Evolutionary conservation across 1,140 invertebrate species (phyloP).

Genomic region (Ptiloglossa arizonensis): DNA sequence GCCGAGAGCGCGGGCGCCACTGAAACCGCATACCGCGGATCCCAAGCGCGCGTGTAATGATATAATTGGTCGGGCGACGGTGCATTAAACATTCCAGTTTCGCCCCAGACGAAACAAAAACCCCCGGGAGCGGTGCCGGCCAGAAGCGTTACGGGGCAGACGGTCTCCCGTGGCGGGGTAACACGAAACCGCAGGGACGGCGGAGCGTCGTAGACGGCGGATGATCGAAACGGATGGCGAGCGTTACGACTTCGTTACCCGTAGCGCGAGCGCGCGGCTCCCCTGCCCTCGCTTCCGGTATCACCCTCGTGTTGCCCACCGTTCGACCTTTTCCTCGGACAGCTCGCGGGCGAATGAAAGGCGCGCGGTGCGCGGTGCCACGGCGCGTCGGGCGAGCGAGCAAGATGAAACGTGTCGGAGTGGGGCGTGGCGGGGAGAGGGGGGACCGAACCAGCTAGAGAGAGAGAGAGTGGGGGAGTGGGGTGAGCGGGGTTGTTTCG

Average conservation of each 20-base stretch:
- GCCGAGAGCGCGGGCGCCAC: background rate
- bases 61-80: constrained; percentile 44
- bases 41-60: constrained; percentile 31
- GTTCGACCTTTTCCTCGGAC: constrained; percentile 1
- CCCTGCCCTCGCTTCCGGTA: constrained; percentile 28
- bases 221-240: constrained; percentile 44
- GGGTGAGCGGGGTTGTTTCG: background rate
- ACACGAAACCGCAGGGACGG: constrained; percentile 18
- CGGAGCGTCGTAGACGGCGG: constrained; percentile 6
- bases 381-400: too few relatives aligned
- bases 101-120: constrained; percentile 58
- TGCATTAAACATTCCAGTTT: constrained; percentile 58
- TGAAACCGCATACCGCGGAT: constrained; percentile 35
- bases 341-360: constrained; percentile 24
- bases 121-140: constrained; percentile 8
- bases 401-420: background rate
- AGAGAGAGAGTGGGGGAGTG: too few relatives aligned
- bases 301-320: constrained; percentile 1
- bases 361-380: too few relatives aligned
- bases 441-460: too few relatives aligned
- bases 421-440: too few relatives aligned
- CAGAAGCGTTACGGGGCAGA: constrained; percentile 8
- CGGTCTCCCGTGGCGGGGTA: constrained; percentile 18
- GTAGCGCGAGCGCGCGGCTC: constrained; percentile 3
- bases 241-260: constrained; percentile 26